Percentiles rank a stretch among this genome's conserved stretches.
These are phyloP conservation scores for Pavo muticus DNA, from an alignment of 2,113 vertebrate genomes.

Conservation along the genomic window DNA sequence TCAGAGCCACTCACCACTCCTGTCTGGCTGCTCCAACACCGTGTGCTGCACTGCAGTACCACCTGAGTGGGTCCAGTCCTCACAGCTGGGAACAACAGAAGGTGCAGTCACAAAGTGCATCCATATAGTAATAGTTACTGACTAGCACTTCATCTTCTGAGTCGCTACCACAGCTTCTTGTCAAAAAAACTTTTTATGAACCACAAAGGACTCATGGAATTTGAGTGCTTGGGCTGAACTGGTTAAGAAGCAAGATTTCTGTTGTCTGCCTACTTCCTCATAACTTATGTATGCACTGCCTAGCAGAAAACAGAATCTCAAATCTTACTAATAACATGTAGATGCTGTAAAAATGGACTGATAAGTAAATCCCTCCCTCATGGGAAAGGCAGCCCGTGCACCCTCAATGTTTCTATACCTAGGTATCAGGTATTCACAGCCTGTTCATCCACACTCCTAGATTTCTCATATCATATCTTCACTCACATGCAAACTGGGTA, in stretches of 20 bases:
- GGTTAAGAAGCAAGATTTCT: not conserved
- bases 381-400: not conserved
- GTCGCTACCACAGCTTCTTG: not conserved
- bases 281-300: not conserved
- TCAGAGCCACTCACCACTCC: not conserved
- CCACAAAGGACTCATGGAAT: not conserved
- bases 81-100: not conserved
- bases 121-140: not conserved
- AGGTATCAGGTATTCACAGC: not conserved
- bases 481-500: not conserved
- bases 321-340: not conserved
- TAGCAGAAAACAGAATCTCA: not conserved
- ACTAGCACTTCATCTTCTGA: not conserved
- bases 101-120: too few relatives aligned
- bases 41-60: not conserved
- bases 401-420: not conserved
- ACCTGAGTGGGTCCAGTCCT: not conserved
- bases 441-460: not conserved
- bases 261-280: not conserved
- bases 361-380: not conserved
- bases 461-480: not conserved
- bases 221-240: not conserved
- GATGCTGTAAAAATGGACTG: not conserved
- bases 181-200: not conserved
- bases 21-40: not conserved